Evolutionary conservation across 2,888 invertebrate species (phyloP).

Genomic region (Papilio demoleus): DNA sequence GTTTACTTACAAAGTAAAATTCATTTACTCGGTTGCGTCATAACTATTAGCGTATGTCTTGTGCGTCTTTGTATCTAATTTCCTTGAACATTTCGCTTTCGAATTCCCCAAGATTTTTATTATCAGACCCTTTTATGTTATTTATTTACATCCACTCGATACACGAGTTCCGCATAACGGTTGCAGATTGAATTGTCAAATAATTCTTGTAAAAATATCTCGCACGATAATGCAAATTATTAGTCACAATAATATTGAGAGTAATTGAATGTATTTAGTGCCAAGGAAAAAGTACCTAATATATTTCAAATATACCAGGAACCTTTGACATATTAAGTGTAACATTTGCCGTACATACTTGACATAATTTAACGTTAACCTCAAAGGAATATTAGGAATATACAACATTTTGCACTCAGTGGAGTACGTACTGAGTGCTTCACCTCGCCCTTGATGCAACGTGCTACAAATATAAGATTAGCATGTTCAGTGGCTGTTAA

Average conservation of each 20-base stretch:
- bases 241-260: no score
- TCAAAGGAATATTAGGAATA: constrained; percentile 2
- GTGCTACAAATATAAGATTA: constrained; percentile 5
- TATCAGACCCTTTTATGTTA: neutral
- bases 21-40: neutral
- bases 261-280: neutral
- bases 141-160: neutral
- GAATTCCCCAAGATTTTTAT: neutral
- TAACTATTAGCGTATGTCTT: neutral
- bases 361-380: neutral
- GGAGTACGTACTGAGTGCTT: neutral
- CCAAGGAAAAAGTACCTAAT: neutral
- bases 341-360: constrained; percentile 1
- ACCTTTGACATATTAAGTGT: neutral
- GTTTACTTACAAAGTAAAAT: no score
- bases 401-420: neutral
- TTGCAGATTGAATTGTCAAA: neutral
- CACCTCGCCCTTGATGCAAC: constrained; percentile 3
- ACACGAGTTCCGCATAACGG: neutral
- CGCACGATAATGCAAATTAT: no score
- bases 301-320: neutral
- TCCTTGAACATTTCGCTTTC: neutral
- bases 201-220: neutral
- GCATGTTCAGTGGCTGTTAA: constrained; percentile 13
- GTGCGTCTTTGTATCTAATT: neutral